A percentile compares a stretch with the other conserved stretches of the same genome.
Conservation (phyloP, 2,113 vertebrate species). For the Sigmodon hispidus region DNA sequence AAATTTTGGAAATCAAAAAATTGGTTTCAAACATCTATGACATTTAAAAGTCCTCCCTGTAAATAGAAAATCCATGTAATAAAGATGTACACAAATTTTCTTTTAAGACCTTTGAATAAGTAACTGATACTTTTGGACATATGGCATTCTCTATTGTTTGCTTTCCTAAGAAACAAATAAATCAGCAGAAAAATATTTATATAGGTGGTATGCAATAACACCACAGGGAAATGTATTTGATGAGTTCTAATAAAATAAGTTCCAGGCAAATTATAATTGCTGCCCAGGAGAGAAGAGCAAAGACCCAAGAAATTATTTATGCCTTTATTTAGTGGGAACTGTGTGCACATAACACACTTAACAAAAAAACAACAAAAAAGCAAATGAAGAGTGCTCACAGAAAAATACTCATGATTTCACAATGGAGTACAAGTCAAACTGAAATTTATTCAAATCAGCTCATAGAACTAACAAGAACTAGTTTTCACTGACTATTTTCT, state of each 20-base stretch:
- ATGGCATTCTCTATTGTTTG: constrained; percentile 40
- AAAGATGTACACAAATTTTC: constrained; percentile 30
- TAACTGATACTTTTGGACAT: constrained; percentile 51
- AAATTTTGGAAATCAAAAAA: background rate
- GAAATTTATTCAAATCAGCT: background rate
- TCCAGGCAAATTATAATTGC: constrained; percentile 86
- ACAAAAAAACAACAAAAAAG: constrained; percentile 70
- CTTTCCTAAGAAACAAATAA: constrained; percentile 70
- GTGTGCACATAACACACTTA: constrained; percentile 69
- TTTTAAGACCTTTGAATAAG: constrained; percentile 51
- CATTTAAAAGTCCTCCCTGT: constrained; percentile 46
- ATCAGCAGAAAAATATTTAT: constrained; percentile 82
- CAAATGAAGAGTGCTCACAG: constrained; percentile 31
- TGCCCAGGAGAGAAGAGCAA: constrained; percentile 82
- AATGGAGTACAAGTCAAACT: constrained; percentile 62
- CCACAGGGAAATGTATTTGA: constrained; percentile 80
- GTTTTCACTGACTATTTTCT: background rate
- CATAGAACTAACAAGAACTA: background rate
- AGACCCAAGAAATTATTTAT: constrained; percentile 78
- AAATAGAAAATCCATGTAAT: constrained; percentile 41
- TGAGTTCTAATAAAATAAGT: constrained; percentile 82
- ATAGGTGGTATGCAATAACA: constrained; percentile 81
- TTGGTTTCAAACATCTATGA: constrained; percentile 40
- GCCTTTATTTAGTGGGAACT: constrained; percentile 76
- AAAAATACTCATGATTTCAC: constrained; percentile 64